These are phyloP conservation scores for Mechanitis messenoides DNA, from an alignment of 2,888 invertebrate genomes.

Conservation along the genomic window DNA sequence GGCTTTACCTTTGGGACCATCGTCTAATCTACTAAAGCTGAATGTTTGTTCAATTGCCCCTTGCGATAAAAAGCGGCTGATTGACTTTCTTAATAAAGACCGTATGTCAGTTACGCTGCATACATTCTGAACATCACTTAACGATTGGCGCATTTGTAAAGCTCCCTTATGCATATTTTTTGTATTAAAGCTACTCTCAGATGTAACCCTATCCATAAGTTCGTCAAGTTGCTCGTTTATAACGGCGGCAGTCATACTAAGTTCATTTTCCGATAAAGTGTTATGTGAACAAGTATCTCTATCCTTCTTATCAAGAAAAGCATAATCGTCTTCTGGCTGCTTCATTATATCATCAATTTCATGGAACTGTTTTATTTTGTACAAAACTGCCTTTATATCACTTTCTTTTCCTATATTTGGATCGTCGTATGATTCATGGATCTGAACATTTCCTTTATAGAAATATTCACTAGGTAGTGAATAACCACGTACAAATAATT, in stretches of 20 bases:
- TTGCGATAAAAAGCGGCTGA: slow-evolving; percentile 24
- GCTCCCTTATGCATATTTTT: slow-evolving; percentile 23
- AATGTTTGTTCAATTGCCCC: slow-evolving; percentile 28
- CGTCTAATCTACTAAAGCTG: slow-evolving; percentile 32
- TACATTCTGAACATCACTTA: slow-evolving; percentile 25
- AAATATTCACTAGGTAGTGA: slow-evolving; percentile 55
- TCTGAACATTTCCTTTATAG: slow-evolving; percentile 48
- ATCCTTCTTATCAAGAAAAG: slow-evolving; percentile 21
- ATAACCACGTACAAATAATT: slow-evolving; percentile 49
- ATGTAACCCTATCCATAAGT: slow-evolving; percentile 39
- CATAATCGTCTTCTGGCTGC: slow-evolving; percentile 39
- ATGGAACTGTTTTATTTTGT: slow-evolving; percentile 44
- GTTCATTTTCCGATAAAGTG: slow-evolving; percentile 39
- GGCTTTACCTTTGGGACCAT: slow-evolving; percentile 29
- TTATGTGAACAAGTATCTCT: slow-evolving; percentile 30
- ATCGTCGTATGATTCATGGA: slow-evolving; percentile 40
- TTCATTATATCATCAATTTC: slow-evolving; percentile 43
- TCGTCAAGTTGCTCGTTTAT: slow-evolving; percentile 43
- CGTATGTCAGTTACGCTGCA: slow-evolving; percentile 37
- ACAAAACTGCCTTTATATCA: slow-evolving; percentile 41
- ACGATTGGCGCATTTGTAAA: slow-evolving; percentile 12
- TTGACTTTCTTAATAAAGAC: slow-evolving; percentile 33
- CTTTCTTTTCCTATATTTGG: slow-evolving; percentile 40
- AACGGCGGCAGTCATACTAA: slow-evolving; percentile 36
- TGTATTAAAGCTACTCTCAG: slow-evolving; percentile 28